phyloP scores from a whole-genome alignment of 1,140 invertebrate genomes.

The Heliconius nattereri region DNA sequence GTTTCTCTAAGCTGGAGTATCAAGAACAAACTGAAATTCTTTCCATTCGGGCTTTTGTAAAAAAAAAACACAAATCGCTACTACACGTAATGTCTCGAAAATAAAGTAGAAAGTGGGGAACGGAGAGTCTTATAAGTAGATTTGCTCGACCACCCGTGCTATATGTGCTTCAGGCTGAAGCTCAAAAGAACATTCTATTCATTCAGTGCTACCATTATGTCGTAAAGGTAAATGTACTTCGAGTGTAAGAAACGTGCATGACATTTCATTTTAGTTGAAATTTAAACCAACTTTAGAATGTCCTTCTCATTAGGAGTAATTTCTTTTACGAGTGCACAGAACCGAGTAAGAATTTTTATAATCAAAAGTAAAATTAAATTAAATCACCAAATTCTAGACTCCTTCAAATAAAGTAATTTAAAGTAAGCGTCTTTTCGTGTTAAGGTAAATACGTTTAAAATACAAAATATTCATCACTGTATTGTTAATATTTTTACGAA shows the following conservation, averaged over 20 bases:
- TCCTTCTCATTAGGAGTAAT: conserved; percentile 10
- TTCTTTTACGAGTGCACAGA: conserved; percentile 7
- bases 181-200: too few species aligned
- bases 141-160: too few species aligned
- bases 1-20: too few species aligned
- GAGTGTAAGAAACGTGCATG: not conserved
- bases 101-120: too few species aligned
- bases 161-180: too few species aligned
- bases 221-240: not conserved
- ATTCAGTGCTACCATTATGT: not conserved
- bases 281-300: not conserved
- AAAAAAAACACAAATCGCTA: too few species aligned
- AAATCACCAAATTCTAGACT: conserved; percentile 4
- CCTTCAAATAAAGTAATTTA: not conserved
- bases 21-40: too few species aligned
- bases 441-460: not conserved
- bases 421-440: not conserved
- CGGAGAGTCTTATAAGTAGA: too few species aligned
- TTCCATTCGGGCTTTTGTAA: too few species aligned
- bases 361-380: conserved; percentile 2
- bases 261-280: conserved; percentile 8
- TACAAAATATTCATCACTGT: not conserved
- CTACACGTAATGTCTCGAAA: too few species aligned
- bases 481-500: not conserved
- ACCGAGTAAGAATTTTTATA: not conserved